These are phyloP conservation scores for Ochlodes sylvanus DNA, from an alignment of 2,888 invertebrate genomes.

Conservation along the genomic window DNA sequence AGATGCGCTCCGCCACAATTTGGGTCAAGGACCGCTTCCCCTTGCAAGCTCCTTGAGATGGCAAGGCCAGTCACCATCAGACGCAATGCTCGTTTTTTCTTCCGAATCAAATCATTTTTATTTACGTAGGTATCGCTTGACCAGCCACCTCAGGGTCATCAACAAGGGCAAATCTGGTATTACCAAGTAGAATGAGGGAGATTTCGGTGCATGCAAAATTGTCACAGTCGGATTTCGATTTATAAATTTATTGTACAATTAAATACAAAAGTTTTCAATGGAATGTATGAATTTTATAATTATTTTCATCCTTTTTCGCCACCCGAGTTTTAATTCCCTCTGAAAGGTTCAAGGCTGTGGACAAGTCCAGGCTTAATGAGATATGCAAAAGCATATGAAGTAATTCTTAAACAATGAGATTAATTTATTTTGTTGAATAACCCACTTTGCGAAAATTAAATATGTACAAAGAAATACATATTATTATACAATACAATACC, in stretches of 20 bases:
- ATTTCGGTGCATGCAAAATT: constrained; percentile 14
- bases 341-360: no score
- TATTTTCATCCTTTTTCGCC: not conserved
- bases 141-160: constrained; percentile 67
- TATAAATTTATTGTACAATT: not conserved
- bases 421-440: no score
- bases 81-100: constrained; percentile 67
- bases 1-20: constrained; percentile 56
- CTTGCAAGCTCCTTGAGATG: constrained; percentile 80
- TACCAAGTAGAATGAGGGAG: constrained; percentile 52
- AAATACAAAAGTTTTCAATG: no score
- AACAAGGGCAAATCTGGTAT: constrained; percentile 70
- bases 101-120: constrained; percentile 82
- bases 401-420: no score
- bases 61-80: constrained; percentile 78
- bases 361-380: no score
- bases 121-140: constrained; percentile 73
- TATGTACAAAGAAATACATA: no score
- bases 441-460: no score
- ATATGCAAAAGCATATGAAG: no score
- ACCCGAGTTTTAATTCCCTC: no score
- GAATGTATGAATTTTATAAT: not conserved
- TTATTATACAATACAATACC: no score
- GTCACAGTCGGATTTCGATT: constrained; percentile 2
- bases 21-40: constrained; percentile 81